Percentiles rank a stretch among this genome's conserved stretches.
Conservation (phyloP, 2,888 invertebrate species). For the Caenorhabditis angaria region DNA sequence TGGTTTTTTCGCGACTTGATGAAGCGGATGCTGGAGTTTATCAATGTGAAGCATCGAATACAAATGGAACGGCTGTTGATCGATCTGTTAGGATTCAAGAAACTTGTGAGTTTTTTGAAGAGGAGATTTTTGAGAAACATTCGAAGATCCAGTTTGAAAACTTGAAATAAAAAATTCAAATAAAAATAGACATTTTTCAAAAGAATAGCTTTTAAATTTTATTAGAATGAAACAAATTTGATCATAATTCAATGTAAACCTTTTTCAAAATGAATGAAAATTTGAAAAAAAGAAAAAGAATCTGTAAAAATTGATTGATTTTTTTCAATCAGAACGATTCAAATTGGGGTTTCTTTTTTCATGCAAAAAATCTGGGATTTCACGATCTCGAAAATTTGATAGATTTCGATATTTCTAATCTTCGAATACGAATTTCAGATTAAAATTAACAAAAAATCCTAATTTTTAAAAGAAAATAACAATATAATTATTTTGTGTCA, state of each 20-base stretch:
- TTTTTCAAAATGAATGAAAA: too few species aligned
- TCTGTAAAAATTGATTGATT: too few species aligned
- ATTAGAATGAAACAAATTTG: neutral
- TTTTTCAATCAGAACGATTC: too few species aligned
- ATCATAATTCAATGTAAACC: neutral
- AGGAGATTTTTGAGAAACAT: neutral
- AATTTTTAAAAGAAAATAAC: neutral
- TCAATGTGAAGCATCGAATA: conserved; percentile 90
- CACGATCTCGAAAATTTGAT: too few species aligned
- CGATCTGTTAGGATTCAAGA: conserved; percentile 60
- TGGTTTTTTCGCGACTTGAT: conserved; percentile 62
- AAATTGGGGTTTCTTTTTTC: too few species aligned
- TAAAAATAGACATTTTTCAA: neutral
- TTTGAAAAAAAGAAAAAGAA: too few species aligned
- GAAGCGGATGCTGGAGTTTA: conserved; percentile 66
- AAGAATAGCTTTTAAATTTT: conserved; percentile 3
- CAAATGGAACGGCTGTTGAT: conserved; percentile 81
- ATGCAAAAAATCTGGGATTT: too few species aligned
- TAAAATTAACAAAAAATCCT: neutral
- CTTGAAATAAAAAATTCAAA: neutral
- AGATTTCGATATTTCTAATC: too few species aligned
- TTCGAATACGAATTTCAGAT: too few species aligned
- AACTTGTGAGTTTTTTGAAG: conserved; percentile 62
- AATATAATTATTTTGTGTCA: too few species aligned
- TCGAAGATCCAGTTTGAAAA: too few species aligned